Evolutionary conservation across 2,797 vertebrate genomes (phyloP), one percentile per base, ranked within the genome.

Genomic region (Danio choprae): DNA sequence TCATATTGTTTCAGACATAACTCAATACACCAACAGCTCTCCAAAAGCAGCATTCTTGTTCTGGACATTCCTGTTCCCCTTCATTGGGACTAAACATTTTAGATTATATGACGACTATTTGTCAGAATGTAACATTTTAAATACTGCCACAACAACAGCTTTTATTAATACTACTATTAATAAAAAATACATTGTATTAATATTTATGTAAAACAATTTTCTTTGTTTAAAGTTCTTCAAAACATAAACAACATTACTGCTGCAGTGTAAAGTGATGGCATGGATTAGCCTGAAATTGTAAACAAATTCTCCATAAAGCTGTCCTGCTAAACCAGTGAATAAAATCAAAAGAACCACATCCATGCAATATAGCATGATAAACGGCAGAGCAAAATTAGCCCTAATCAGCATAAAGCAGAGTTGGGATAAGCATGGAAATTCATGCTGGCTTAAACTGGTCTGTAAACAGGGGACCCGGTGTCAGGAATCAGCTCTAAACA

Each of bases 401-500:
- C 8, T 50, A 68, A 68, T 15, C 9, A n/a, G 20, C 22, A 29
- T 36, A 50, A 68, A 16, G 13, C 22, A 38, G 46, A 20, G 43
- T 41, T 41, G 65, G n/a, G 41, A 44, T 44, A 44, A 50, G 15
- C 48, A 18, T 55, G 13, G 46, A 50, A 50, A 50, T 64, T 18
- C 6, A 46, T 65, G 43, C 18, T 46, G 43, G 10, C 46, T 65
- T 67, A 67, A 44, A 18, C 63, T 67, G 43, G 43, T 46, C 43
- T 5, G 7, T 67, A 22, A 22, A 12, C 43, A 67, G 20, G 64
- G 13, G 13, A 48, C 12, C 64, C 36, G 5, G 22, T 38, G 29
- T 69, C 29, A 69, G 20, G 48, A 51, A 50, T 38, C 22, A 36
- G 15, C 15, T 51, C 43, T 69, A 29, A 69, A 69, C 69, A 10